These are phyloP conservation scores for Eudemis profundana DNA, from an alignment of 2,888 invertebrate species.

Conservation along the genomic window DNA sequence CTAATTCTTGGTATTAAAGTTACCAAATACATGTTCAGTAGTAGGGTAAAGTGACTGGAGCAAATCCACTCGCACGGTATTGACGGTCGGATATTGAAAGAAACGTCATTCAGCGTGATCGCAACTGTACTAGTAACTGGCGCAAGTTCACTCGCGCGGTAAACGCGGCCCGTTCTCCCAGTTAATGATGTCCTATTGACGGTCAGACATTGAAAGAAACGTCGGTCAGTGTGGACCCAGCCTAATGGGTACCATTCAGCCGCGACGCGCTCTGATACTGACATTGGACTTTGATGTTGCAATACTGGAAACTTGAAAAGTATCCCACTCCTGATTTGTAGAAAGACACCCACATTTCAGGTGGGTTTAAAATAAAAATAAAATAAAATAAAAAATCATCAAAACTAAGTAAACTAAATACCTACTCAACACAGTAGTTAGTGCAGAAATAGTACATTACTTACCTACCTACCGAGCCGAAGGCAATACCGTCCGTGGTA, in stretches of 20 bases:
- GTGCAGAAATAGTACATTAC: too few species aligned
- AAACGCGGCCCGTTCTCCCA: conserved; percentile 18
- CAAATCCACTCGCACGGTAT: conserved; percentile 13
- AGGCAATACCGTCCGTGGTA: too few species aligned
- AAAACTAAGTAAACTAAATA: too few species aligned
- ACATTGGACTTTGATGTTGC: conserved; percentile 34
- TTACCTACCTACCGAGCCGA: too few species aligned
- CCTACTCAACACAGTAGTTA: too few species aligned
- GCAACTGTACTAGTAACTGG: conserved; percentile 10
- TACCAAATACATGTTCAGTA: background rate
- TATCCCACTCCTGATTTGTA: background rate
- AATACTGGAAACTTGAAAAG: conserved; percentile 16
- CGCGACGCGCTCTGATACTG: conserved; percentile 25
- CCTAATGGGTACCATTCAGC: conserved; percentile 40
- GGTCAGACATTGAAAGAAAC: conserved; percentile 45
- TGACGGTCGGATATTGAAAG: conserved; percentile 44
- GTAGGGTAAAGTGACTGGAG: background rate
- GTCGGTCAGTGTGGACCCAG: conserved; percentile 43
- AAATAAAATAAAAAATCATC: too few species aligned
- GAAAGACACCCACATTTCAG: too few species aligned
- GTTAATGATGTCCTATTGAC: conserved; percentile 45
- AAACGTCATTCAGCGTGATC: conserved; percentile 44
- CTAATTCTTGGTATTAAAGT: too few species aligned
- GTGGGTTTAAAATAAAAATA: too few species aligned
- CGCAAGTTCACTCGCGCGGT: background rate